These are phyloP conservation scores for Hirundo rustica DNA, from an alignment of 2,797 vertebrate genomes.

Conservation along the genomic window DNA sequence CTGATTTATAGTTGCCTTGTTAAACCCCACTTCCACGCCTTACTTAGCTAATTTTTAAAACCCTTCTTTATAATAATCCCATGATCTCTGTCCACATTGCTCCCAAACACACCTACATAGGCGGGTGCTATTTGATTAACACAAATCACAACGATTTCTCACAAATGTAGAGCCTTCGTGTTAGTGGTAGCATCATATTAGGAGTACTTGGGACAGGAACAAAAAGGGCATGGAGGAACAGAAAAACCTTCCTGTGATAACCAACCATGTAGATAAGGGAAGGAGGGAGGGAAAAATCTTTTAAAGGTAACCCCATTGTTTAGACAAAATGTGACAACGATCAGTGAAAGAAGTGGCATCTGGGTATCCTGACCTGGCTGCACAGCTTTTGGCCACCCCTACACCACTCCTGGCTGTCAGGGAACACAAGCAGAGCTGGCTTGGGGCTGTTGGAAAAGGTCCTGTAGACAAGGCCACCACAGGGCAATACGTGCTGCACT, in stretches of 20 bases:
- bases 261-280: rapidly evolving
- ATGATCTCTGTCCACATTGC: no score
- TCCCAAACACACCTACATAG: no score
- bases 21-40: no score
- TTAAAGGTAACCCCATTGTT: not conserved
- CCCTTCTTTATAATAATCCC: no score
- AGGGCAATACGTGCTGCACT: not conserved
- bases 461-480: not conserved
- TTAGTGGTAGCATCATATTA: not conserved
- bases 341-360: not conserved
- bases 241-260: not conserved
- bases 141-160: no score
- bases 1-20: no score
- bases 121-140: no score
- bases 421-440: not conserved
- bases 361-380: not conserved
- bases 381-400: not conserved
- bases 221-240: not conserved
- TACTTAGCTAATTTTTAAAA: no score
- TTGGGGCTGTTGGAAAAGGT: not conserved
- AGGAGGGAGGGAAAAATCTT: not conserved
- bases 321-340: not conserved
- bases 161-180: not conserved
- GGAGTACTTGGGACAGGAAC: not conserved
- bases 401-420: not conserved